These are phyloP conservation scores for Synergus umbraculus DNA, from an alignment of 2,888 invertebrate genomes.

Conservation along the genomic window DNA sequence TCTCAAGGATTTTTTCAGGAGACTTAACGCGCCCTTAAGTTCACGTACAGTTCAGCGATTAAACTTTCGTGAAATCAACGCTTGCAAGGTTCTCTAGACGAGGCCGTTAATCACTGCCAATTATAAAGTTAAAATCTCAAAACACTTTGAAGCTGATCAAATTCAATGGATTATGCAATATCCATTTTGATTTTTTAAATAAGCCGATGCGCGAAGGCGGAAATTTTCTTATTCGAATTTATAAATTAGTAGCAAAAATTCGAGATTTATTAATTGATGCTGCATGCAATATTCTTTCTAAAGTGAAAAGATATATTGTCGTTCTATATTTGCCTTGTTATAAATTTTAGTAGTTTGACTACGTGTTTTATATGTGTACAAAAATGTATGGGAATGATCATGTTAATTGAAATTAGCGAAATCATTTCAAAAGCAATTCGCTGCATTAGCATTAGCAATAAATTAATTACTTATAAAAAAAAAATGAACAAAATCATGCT, in stretches of 20 bases:
- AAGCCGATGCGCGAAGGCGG: neutral
- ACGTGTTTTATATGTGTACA: conserved; percentile 23
- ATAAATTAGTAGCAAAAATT: conserved; percentile 4
- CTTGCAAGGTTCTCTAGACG: neutral
- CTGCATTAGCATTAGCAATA: conserved; percentile 15
- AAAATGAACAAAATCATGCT: neutral
- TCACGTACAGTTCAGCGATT: neutral
- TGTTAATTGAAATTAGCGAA: conserved; percentile 26
- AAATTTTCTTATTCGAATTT: neutral
- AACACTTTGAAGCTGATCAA: neutral
- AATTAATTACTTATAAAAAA: neutral
- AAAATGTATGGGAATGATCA: conserved; percentile 3
- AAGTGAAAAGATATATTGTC: conserved; percentile 22
- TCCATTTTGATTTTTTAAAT: neutral
- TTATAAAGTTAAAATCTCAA: conserved; percentile 44
- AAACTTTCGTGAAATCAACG: conserved; percentile 23
- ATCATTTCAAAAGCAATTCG: neutral
- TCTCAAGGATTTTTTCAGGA: neutral
- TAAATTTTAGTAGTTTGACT: conserved; percentile 38
- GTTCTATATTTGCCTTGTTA: conserved; percentile 31
- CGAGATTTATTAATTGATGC: conserved; percentile 23
- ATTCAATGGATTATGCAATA: too few species aligned
- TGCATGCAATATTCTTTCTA: conserved; percentile 30
- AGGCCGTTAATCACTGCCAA: conserved; percentile 63
- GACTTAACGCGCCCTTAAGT: neutral